Evolutionary conservation across 2,888 invertebrate species (phyloP), one percentile per base, ranked within the genome.

Genomic region (Chymomyza fuscimana): DNA sequence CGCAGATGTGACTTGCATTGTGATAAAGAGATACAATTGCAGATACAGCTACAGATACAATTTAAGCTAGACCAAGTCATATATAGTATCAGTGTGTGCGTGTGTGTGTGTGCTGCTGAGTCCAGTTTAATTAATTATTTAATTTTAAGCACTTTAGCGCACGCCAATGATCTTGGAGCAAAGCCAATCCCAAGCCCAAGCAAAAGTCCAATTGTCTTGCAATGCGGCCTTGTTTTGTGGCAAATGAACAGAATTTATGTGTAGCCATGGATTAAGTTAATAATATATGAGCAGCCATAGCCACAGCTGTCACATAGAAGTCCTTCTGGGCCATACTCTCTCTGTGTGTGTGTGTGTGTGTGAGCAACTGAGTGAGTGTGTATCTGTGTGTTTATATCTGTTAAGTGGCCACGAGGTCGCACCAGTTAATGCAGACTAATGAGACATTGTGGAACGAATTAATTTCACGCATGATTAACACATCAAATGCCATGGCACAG

Each of bases 381-480:
- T 46, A 12, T 10, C 0, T 40, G 40, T 40, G 40, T 40, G 12
- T 46, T 10, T 46, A 12, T 46, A 12, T 46, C 12, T 46, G 40
- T 46, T 46, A 65, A 65, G 65, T 64, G 75, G 62, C 72, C 78
- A 77, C 78, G 79, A 19, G 88, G 82, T 74, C 83, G 81, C 81
- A 84, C 76, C 81, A 81, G 76, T 84, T 89, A 89, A 89, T 89
- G 81, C 89, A 89, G 89, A 86, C 89, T 88, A 89, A 89, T 89
- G 89, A 82, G 87, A 86, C 89, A 84, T 80, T 86, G 88, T 82
- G 87, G 82, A 85, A 81, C 85, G 87, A 89, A 89, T 89, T 89
- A 89, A 89, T 89, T 89, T 89, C 82, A 88, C 85, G 89, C 89
- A 88, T 89, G 89, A 89, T 89, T 89, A 89, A 89, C 89, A 88